Base-by-base conservation (phyloP, 2,113 vertebrate genomes). In the Uria lomvia region DNA sequence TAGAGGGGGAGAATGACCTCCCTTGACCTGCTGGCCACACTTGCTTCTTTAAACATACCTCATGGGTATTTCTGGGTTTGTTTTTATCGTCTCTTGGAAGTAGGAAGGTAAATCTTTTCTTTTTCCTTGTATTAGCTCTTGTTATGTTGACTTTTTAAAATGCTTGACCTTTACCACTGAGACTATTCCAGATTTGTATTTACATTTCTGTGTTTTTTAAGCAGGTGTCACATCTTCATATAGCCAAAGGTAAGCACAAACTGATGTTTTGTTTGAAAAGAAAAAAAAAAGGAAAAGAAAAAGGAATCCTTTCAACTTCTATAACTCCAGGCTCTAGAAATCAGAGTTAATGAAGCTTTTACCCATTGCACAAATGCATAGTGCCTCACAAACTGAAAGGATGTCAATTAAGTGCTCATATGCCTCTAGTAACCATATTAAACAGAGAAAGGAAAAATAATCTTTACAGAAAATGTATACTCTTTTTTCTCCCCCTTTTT, bases 391-490 rank as follows among this genome's bases (percentile, higher is more conserved):
- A 86, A 91, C 38, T 42, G 60, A 88, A 90, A 63, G 40, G 45
- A 91, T 91, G 40, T 71, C 75, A 96, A 65, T 90, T 86, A 95
- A 94, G 55, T 49, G 19, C 11, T 94, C 56, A 40, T 78, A 86
- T 91, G 92, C 55, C 52, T 77, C 88, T 91, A 89, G 94, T 86
- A 90, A 91, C 11, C 23, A 16, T 47, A 71, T 82, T 88, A 90
- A 93, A 86, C 60, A 49, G 18, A 93, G 65, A 88, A 87, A 93
- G 17, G 30, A 74, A 88, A 92, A 94, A 92, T 20, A 88, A 45
- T 71, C 29, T 53, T 74, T 88, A 76, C 13, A 93, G 71, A 93
- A 96, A 92, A 88, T 49, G 7, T 58, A 43, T 47, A 24, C 22
- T 56, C 40, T 55, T 49, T 21, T 42, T 42, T 19, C 32, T 23